A percentile compares a stretch with the other conserved stretches of the same genome.
phyloP scores from a whole-genome alignment of 1,140 invertebrate species.

The Gyrodactylus salaris region DNA sequence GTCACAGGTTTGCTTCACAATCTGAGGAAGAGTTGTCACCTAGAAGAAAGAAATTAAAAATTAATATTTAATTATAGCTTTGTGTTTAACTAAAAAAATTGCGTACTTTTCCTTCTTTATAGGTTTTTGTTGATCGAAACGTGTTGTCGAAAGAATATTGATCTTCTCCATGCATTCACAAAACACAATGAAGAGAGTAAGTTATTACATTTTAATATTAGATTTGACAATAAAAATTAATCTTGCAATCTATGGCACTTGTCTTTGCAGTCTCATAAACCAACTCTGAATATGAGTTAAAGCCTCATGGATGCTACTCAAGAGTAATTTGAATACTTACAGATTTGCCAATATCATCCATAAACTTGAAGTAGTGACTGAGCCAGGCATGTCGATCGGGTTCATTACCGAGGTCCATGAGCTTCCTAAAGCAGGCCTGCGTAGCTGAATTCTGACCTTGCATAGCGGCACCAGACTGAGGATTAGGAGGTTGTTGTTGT shows the following conservation, averaged over 20 bases:
- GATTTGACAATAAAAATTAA: too few relatives aligned
- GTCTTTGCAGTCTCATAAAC: too few relatives aligned
- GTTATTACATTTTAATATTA: too few relatives aligned
- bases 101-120: background rate
- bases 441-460: slow-evolving; percentile 13
- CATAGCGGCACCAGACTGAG: too few relatives aligned
- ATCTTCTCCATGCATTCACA: too few relatives aligned
- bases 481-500: background rate
- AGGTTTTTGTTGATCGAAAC: too few relatives aligned
- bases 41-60: background rate
- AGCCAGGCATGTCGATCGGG: slow-evolving; percentile 55
- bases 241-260: too few relatives aligned
- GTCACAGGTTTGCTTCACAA: slow-evolving; percentile 85
- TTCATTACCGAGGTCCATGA: slow-evolving; percentile 82
- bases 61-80: too few relatives aligned
- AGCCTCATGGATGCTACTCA: too few relatives aligned
- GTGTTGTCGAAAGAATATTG: too few relatives aligned
- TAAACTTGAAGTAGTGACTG: slow-evolving; percentile 56
- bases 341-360: slow-evolving; percentile 39
- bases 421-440: slow-evolving; percentile 40
- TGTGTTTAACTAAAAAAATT: background rate
- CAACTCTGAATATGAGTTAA: too few relatives aligned
- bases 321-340: slow-evolving; percentile 43
- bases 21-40: slow-evolving; percentile 39
- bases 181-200: too few relatives aligned